Evolutionary conservation across 1,140 invertebrate species (phyloP).

Genomic region (Ceratosolen fusciceps): DNA sequence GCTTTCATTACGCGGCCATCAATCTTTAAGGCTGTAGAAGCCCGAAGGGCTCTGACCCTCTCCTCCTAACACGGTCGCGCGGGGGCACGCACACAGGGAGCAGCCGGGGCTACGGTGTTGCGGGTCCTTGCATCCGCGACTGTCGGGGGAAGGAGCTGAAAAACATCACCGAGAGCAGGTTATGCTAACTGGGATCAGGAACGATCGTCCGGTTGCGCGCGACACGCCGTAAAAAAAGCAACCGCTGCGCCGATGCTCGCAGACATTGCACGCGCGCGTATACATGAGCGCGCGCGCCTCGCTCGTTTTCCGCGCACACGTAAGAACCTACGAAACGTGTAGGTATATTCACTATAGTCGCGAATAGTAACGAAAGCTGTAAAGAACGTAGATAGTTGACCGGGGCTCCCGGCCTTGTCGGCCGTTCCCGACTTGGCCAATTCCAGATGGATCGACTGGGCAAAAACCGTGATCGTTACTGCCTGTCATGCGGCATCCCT

Average conservation of each 20-base stretch:
- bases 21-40: constrained; percentile 51
- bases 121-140: not conserved
- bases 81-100: no score
- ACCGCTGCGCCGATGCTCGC: not conserved
- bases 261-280: not conserved
- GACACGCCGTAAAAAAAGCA: constrained; percentile 16
- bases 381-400: no score
- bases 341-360: not conserved
- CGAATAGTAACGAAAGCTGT: not conserved
- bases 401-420: not conserved
- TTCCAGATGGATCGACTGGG: not conserved
- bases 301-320: not conserved
- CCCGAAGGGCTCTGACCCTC: constrained; percentile 31
- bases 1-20: constrained; percentile 60
- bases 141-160: not conserved
- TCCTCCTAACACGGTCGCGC: not conserved
- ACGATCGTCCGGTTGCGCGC: constrained; percentile 35
- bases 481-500: not conserved
- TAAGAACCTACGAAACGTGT: not conserved
- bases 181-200: constrained; percentile 65
- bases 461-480: not conserved
- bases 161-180: constrained; percentile 62
- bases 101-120: not conserved
- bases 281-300: not conserved
- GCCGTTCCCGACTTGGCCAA: not conserved